Evolutionary conservation across 2,113 vertebrate species (phyloP).

Genomic region (Mus musculus): GRCm39 chr9:32937001-32937500

Average conservation of each 20-base stretch:
- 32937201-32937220: neutral
- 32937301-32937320: neutral
- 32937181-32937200: neutral
- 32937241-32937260: neutral
- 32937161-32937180: neutral
- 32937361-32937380: rapidly evolving
- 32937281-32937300: neutral
- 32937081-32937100: neutral
- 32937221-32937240: neutral
- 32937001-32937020: neutral
- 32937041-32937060: neutral
- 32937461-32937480: neutral
- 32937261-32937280: neutral
- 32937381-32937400: neutral
- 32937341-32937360: neutral
- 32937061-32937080: neutral
- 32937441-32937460: neutral
- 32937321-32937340: neutral
- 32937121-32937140: neutral
- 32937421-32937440: neutral
- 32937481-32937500: neutral
- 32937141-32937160: neutral
- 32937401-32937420: neutral
- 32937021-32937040: neutral
- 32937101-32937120: neutral